Percentiles rank a stretch among this genome's conserved stretches.
These are phyloP conservation scores for Nephila pilipes DNA, from an alignment of 1,140 invertebrate genomes.

Conservation along the genomic window DNA sequence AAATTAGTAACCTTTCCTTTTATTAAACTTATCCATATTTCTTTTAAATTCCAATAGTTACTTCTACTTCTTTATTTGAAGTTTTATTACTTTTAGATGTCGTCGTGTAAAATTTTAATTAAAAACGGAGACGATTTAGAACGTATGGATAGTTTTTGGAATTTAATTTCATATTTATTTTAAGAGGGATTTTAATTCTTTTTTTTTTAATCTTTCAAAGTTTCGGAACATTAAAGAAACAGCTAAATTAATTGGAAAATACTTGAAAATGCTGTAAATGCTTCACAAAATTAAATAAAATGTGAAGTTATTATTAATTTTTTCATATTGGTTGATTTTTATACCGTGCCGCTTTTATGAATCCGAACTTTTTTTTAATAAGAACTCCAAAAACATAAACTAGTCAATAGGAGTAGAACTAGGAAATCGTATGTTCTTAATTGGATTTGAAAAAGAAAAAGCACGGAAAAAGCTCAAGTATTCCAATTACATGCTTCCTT, in stretches of 20 bases:
- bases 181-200: not conserved
- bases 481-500: conserved; percentile 10
- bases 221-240: not conserved
- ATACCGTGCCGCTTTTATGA: not conserved
- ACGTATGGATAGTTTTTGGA: not conserved
- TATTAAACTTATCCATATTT: conserved; percentile 16
- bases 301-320: not conserved
- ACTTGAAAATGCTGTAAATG: not conserved
- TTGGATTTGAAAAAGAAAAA: not conserved
- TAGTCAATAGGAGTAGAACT: not conserved
- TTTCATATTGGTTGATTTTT: not conserved
- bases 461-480: not conserved
- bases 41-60: not conserved
- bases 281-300: not conserved
- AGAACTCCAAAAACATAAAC: not conserved
- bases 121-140: not conserved
- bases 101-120: conserved; percentile 3
- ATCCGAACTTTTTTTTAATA: not conserved
- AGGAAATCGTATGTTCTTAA: not conserved
- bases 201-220: not conserved
- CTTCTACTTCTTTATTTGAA: not conserved
- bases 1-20: not conserved
- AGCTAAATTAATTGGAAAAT: conserved; percentile 8
- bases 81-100: not conserved
- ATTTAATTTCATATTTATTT: not conserved